Evolutionary conservation across 1,140 invertebrate genomes (phyloP), one percentile per base, ranked within the genome.

Genomic region (Plutomurus gul): DNA sequence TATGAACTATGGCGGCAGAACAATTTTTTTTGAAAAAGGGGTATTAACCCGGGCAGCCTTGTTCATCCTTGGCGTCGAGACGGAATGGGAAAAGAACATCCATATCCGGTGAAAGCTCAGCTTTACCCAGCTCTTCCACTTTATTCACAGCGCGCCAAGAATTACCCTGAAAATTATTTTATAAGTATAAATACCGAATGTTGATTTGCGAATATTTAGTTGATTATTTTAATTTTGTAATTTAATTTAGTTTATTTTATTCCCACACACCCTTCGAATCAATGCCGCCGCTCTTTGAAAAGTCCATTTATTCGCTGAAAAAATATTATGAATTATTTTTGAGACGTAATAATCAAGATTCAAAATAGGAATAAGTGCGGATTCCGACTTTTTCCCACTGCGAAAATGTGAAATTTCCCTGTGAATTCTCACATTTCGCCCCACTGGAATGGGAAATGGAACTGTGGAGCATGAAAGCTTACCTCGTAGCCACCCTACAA

Each of bases 21-120:
- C n/a, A n/a, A n/a, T n/a, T n/a, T n/a, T n/a, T n/a, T n/a, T n/a
- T n/a, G n/a, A n/a, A n/a, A n/a, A n/a, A n/a, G n/a, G n/a, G n/a
- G n/a, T n/a, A n/a, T n/a, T n/a, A n/a, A 60, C 51, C 51, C 33
- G 51, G 51, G 11, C 51, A 60, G 22, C 51, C 51, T 60, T 60
- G 51, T n/a, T 60, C 51, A n/a, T 60, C 51, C 27, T 60, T 60
- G 27, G 51, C 51, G 13, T 60, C 51, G 6, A 60, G 6, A 33
- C 51, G 13, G 13, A 60, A 60, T n/a, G 51, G 51, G 27, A 60
- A 60, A 2, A 60, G 25, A 27, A 60, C n/a, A 16, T 60, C 51
- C 51, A 60, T 60, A n/a, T 60, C 51, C 5, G 11, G 13, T 4
- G 51, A 60, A 6, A 60, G 11, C 11, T 60, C 51, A 27, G 27